Evolutionary conservation across 2,888 invertebrate genomes (phyloP), one percentile per base, ranked within the genome.

Genomic region (Hirtodrosophila trivittata): DNA sequence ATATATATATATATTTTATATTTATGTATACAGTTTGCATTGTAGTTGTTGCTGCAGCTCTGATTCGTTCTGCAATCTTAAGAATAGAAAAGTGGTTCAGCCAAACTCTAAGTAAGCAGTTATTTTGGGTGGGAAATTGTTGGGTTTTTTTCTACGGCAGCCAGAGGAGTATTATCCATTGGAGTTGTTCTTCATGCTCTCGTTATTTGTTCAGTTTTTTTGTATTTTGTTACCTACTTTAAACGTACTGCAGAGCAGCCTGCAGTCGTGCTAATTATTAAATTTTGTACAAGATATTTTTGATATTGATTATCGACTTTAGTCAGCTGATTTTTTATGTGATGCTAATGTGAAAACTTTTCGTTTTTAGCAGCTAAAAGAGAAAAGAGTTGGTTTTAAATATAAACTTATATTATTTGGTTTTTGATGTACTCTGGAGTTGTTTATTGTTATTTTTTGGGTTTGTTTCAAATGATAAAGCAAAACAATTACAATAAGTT

Each of bases 61-160:
- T 28, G 1, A 28, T 1, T 28, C 9, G 38, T 18, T 39, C 14
- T 47, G 35, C 46, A 54, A 58, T 9, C 13, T 56, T 50, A 45
- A 54, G 35, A 43, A 42, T 32, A 14, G 18, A 55, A 50, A 59
- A 71, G 9, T 77, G 85, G 74, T 87, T 81, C 81, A 81, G 87
- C 87, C 87, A 86, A 85, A 73, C 60, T 75, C 83, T 82, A 85
- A 57, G 54, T 42, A 82, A 82, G 68, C 71, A 46, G 37, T 55
- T 62, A 13, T 65, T 62, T 63, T 38, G 42, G 37, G 25, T 50
- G 45, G 43, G 43, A 28, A 14, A 14, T 42, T 41, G 32, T 62
- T 54, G 32, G 41, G 33, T 8, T 28, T 39, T 18, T 55, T 18
- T 21, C 75, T 65, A 71, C 50, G 42, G 60, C 71, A 75, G 75